Conservation (phyloP, 1,140 invertebrate genomes). For the Drosophila nebulosa region DNA sequence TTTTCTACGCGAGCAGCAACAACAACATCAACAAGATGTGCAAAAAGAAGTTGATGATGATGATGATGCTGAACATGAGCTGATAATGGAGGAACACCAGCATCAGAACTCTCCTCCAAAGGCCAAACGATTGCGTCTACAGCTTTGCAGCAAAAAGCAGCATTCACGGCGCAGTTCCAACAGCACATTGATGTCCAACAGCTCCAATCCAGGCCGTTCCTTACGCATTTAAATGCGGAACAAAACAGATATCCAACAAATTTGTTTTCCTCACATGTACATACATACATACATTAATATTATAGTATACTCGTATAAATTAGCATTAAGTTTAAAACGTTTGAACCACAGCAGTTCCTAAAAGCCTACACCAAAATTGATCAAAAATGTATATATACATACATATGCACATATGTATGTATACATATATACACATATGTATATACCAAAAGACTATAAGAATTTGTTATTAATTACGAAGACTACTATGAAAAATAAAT, state of each 20-base stretch:
- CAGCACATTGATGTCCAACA: not conserved
- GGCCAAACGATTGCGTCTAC: constrained; percentile 41
- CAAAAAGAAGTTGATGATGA: not conserved
- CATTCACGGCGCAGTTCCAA: constrained; percentile 1
- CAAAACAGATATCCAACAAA: not conserved
- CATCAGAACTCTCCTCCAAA: constrained; percentile 6
- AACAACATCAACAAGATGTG: not conserved
- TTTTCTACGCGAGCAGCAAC: constrained; percentile 15
- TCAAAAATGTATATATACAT: constrained; percentile 1
- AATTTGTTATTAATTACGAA: too few species aligned
- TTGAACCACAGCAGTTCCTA: not conserved
- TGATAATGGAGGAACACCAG: not conserved
- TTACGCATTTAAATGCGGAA: constrained; percentile 42
- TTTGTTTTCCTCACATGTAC: not conserved
- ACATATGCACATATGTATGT: not conserved
- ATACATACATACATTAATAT: not conserved
- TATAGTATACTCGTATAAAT: not conserved
- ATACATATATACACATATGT: not conserved
- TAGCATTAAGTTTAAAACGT: not conserved
- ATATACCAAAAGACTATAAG: too few species aligned
- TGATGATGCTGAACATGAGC: not conserved
- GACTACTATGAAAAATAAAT: too few species aligned
- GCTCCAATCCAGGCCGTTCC: constrained; percentile 13
- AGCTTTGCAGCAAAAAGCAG: not conserved
- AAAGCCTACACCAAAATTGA: not conserved